Evolutionary conservation across 2,797 vertebrate genomes (phyloP).

Genomic region (Phrynocephalus guinanensis): DNA sequence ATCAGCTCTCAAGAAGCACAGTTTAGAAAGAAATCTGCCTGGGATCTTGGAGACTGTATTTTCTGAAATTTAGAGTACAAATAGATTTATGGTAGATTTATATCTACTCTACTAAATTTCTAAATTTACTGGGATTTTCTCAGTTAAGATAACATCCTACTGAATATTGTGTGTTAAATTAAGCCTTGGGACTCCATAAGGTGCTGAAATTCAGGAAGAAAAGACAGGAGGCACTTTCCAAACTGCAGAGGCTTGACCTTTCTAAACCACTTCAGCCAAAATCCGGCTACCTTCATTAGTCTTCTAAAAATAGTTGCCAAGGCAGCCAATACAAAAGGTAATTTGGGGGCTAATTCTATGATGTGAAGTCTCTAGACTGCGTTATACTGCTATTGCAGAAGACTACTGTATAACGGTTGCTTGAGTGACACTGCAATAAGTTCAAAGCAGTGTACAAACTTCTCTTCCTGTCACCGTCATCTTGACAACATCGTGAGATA

Average conservation of each 20-base stretch:
- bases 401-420: no score
- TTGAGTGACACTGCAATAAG: no score
- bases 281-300: not conserved
- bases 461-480: not conserved
- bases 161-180: not conserved
- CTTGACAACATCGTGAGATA: not conserved
- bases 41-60: not conserved
- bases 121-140: not conserved
- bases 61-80: not conserved
- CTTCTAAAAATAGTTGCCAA: not conserved
- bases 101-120: no score
- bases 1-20: not conserved
- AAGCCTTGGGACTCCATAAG: not conserved
- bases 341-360: no score
- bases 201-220: not conserved
- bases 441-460: no score
- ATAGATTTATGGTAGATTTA: no score
- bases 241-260: not conserved
- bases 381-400: no score
- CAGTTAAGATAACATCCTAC: not conserved
- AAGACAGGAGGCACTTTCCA: not conserved
- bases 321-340: not conserved
- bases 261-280: not conserved
- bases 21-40: not conserved
- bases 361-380: no score